Conservation (phyloP, 2,797 vertebrate genomes). For the Dicrostonyx torquatus region DNA sequence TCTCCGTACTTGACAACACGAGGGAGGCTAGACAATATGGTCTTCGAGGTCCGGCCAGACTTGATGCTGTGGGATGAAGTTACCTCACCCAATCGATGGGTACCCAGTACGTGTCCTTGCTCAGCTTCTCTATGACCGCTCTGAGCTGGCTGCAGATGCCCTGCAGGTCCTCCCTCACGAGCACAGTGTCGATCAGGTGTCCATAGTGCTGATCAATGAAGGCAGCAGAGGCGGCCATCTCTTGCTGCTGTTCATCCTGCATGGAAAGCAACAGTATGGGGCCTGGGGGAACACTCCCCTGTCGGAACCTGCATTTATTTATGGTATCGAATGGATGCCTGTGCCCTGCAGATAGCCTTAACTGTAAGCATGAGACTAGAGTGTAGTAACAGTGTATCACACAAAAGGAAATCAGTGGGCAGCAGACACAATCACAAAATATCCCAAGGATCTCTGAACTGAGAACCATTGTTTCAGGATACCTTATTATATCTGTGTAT, state of each 20-base stretch:
- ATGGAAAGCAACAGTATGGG: conserved; percentile 52
- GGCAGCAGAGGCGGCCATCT: conserved; percentile 92
- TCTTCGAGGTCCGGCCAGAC: not conserved
- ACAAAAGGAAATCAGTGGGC: not conserved
- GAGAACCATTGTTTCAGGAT: not conserved
- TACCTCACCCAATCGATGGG: conserved; percentile 92
- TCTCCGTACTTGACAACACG: not conserved
- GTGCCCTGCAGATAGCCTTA: not conserved
- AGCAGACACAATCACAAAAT: not conserved
- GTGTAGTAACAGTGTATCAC: not conserved
- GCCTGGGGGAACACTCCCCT: not conserved
- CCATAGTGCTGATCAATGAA: conserved; percentile 92
- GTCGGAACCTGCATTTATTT: not conserved
- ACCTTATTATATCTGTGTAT: not conserved
- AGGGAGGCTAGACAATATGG: not conserved
- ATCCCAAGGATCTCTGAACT: not conserved
- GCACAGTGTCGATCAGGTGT: conserved; percentile 91
- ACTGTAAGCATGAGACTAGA: not conserved
- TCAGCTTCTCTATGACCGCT: conserved; percentile 89
- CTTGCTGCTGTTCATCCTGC: conserved; percentile 93
- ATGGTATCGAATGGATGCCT: not conserved
- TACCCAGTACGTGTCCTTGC: conserved; percentile 92
- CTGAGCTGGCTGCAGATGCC: conserved; percentile 90
- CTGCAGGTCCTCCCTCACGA: conserved; percentile 92
- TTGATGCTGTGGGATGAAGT: conserved; percentile 69